Evolutionary conservation across 2,797 vertebrate species (phyloP).

Genomic region (Taenioides sp.): DNA sequence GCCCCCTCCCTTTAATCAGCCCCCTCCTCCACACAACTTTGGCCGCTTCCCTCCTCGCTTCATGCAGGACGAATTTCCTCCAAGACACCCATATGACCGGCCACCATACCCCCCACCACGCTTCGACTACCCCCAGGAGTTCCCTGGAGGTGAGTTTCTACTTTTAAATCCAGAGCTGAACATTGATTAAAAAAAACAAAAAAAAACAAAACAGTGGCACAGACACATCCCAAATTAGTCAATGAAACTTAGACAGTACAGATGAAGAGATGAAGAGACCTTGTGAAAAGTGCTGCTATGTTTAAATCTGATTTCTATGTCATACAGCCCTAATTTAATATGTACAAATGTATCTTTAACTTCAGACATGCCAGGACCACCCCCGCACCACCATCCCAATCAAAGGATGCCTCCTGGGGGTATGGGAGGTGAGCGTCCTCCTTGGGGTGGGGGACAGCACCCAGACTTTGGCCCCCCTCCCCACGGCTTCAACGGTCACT

Average conservation of each 20-base stretch:
- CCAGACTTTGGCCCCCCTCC: constrained; percentile 93
- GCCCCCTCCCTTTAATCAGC: constrained; percentile 95
- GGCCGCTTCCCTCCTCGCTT: constrained; percentile 95
- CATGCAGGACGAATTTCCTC: constrained; percentile 97
- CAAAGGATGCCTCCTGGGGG: constrained; percentile 93
- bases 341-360: not conserved
- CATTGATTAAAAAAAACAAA: no score
- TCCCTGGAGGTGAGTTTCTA: constrained; percentile 82
- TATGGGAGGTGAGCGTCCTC: constrained; percentile 88
- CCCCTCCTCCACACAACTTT: constrained; percentile 91
- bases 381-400: constrained; percentile 91
- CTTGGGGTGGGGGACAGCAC: constrained; percentile 92
- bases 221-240: no score
- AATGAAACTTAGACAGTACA: no score
- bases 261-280: not conserved
- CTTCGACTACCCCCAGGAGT: constrained; percentile 95
- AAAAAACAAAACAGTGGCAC: no score
- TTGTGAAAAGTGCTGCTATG: not conserved
- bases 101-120: constrained; percentile 90
- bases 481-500: constrained; percentile 94
- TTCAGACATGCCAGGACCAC: constrained; percentile 89
- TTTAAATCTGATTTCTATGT: no score
- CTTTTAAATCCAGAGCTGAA: no score
- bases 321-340: not conserved
- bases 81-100: constrained; percentile 92